Evolutionary conservation across 2,113 vertebrate species (phyloP), one percentile per base, ranked within the genome.

Genomic region (Brachyhypopomus gauderio): DNA sequence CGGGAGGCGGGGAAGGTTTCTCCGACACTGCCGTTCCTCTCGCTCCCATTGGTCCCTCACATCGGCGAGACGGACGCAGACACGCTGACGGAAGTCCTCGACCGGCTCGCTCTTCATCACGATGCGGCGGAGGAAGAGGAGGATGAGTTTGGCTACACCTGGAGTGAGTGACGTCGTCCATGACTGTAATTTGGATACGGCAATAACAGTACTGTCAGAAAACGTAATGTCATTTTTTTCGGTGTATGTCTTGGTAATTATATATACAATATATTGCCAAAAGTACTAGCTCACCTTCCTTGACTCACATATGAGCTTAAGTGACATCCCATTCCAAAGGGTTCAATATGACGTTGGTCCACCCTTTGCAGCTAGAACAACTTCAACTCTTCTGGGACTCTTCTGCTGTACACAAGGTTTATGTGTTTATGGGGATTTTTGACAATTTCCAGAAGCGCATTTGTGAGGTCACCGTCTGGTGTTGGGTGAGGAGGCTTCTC

Each of bases 111-210:
- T 20, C 74, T 74, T 76, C 38, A 62, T 41, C 62, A 67, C 7
- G 88, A 87, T 34, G 59, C 72, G 3, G 81, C 60, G 55, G 96
- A 98, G 86, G 89, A 85, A 59, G 89, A 91, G 70, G 94, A 94
- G 84, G 97, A 97, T 87, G 97, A 98, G 88, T 98, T 96, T 6
- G 95, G 96, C 83, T 97, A 96, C 89, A 98, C 90, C 88, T 98
- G 97, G 96, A 95, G 98, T 99, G 93, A 95, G 97, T 96, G 22
- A 87, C 27, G 30, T 55, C 19, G 4, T 67, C 9, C 8, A 22
- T 23, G 59, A 27, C 25, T 34, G 63, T 34, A 34, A 69, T 8
- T 20, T 20, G 3, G 6, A 17, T 9, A 2, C 5, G 4, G n/a
- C 11, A 72, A 1, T 69, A 67, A 63, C 56, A 30, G 30, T 3